Conservation (phyloP, 2,113 vertebrate genomes). For the Eira barbara region DNA sequence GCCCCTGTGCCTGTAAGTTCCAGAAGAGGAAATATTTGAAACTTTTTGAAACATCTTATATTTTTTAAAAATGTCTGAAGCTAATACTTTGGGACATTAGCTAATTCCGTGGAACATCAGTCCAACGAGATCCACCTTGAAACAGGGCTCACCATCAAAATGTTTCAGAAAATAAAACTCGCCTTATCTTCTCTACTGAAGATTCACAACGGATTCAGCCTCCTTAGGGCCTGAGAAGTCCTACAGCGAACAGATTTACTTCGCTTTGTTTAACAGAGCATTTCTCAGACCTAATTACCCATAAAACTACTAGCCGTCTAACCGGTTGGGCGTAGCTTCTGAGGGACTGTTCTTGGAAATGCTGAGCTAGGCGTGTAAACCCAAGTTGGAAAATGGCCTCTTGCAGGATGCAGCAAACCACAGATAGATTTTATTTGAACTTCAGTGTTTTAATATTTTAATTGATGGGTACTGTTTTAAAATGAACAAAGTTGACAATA, state of each 20-base stretch:
- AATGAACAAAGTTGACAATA: not conserved
- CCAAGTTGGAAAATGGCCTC: not conserved
- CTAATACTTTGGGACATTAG: not conserved
- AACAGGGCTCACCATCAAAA: no score
- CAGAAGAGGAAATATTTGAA: not conserved
- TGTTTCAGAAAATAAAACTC: not conserved
- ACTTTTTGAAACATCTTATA: not conserved
- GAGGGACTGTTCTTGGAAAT: not conserved
- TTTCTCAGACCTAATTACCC: not conserved
- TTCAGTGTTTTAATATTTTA: not conserved
- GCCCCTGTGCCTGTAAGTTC: not conserved
- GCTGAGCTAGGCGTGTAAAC: not conserved
- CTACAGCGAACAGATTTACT: not conserved
- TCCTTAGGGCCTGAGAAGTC: not conserved
- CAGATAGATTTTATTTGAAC: not conserved
- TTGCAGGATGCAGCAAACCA: not conserved
- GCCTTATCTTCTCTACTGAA: not conserved
- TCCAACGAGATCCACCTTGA: not conserved
- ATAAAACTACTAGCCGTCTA: accelerated
- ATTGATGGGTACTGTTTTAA: not conserved
- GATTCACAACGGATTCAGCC: accelerated
- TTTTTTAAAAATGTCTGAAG: not conserved
- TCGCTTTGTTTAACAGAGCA: not conserved
- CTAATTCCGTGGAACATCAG: not conserved
- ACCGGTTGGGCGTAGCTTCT: not conserved